Evolutionary conservation across 2,113 vertebrate species (phyloP), one percentile per base, ranked within the genome.

Genomic region (Morone saxatilis): DNA sequence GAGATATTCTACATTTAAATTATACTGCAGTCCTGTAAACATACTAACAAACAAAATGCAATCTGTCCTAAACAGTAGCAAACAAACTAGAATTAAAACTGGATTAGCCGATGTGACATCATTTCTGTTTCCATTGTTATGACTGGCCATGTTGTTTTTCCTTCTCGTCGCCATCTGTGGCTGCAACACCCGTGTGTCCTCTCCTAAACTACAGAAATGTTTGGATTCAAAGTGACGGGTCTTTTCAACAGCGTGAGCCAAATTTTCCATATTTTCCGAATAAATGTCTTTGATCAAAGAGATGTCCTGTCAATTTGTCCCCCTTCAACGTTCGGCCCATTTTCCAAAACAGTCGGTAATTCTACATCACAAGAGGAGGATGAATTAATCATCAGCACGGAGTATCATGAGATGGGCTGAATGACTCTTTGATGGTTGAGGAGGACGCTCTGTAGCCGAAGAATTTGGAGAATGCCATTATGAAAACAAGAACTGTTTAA

Each of bases 251-350:
- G 41, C 0, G 50, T 0, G 45, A n/a, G 40, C 38, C 0, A 47
- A 12, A 12, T 66, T 67, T 76, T 79, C 53, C 83, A 54, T 45
- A 56, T 88, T 80, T 54, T 31, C 45, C 63, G 71, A 51, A 71
- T 43, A 62, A 72, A 86, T 4, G 54, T 14, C 59, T 71, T n/a
- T 41, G 74, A 89, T 78, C 69, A 80, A 71, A 86, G 70, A 17
- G 11, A 48, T 1, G 51, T 74, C 50, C 79, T 16, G 76, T 79
- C 57, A 71, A 16, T 76, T 59, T 36, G 45, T 53, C 50, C 62
- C 2, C 65, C 63, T 19, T 25, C 11, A 16, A 7, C 5, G 56
- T 66, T n/a, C 19, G 1, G 41, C n/a, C 54, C 47, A 41, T 75
- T 69, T 74, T 69, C 61, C 43, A 67, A 59, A 74, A 77, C 77